These are phyloP conservation scores for Aphelocoma californica DNA, from an alignment of 2,797 vertebrate genomes.

Conservation along the genomic window DNA sequence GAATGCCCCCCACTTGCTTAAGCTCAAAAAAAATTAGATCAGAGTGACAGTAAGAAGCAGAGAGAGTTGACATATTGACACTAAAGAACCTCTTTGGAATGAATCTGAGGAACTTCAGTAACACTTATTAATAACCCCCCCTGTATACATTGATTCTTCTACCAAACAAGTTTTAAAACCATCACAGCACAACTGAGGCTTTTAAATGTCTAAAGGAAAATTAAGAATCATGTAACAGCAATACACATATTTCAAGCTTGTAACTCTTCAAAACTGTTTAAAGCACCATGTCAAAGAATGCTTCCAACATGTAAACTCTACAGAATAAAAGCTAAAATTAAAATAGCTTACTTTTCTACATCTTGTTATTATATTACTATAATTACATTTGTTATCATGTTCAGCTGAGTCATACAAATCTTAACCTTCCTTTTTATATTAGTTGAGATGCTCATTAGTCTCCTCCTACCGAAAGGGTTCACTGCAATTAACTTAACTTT, in stretches of 20 bases:
- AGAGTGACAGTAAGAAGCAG: background rate
- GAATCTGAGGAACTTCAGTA: constrained; percentile 5
- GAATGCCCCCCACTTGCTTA: background rate
- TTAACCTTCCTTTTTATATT: background rate
- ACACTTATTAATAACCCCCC: background rate
- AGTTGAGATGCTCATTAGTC: background rate
- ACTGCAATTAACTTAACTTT: background rate
- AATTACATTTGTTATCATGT: background rate
- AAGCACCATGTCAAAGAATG: background rate
- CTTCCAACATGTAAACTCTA: background rate
- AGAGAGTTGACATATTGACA: background rate
- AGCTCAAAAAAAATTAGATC: background rate
- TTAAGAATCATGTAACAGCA: background rate
- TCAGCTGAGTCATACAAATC: background rate
- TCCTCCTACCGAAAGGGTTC: background rate
- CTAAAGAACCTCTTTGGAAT: constrained; percentile 9
- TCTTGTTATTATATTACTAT: background rate
- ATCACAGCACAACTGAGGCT: background rate
- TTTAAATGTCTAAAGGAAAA: constrained; percentile 12
- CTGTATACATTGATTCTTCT: background rate
- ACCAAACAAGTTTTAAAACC: background rate
- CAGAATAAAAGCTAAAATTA: background rate
- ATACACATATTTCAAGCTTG: background rate
- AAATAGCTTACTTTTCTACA: background rate
- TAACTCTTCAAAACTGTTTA: background rate